Conservation (phyloP, 2,113 vertebrate genomes). For the Oryzias woworae region DNA sequence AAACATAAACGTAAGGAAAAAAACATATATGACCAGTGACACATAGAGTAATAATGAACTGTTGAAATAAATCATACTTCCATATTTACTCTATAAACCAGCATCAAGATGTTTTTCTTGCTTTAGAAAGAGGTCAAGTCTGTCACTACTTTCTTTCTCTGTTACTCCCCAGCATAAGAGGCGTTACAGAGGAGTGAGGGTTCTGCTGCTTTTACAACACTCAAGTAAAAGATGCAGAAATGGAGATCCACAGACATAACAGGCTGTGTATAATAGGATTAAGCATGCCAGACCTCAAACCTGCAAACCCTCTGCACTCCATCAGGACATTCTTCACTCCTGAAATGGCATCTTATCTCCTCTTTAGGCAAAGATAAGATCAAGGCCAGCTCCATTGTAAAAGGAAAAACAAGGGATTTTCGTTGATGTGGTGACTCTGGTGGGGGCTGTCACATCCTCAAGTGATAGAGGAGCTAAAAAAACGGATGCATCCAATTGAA, state of each 20-base stretch:
- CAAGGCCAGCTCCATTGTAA: conserved; percentile 1
- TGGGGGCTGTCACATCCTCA: conserved; percentile 3
- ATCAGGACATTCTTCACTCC: conserved; percentile 32
- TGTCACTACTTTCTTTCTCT: too few species aligned
- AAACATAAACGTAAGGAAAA: too few species aligned
- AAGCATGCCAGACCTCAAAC: background rate
- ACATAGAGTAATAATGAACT: too few species aligned
- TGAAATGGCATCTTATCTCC: conserved; percentile 29
- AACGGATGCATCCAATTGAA: background rate
- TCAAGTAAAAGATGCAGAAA: too few species aligned
- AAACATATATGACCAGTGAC: background rate
- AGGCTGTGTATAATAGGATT: conserved; percentile 10
- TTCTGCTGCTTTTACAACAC: too few species aligned
- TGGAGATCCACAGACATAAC: background rate
- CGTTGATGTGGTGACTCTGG: conserved; percentile 6
- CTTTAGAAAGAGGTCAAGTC: too few species aligned
- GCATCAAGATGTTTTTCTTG: too few species aligned
- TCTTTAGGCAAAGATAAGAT: conserved; percentile 42
- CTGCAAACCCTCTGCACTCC: conserved; percentile 24
- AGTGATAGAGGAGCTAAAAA: conserved; percentile 12
- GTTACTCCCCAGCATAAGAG: too few species aligned
- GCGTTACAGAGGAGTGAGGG: too few species aligned
- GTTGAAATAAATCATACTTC: too few species aligned
- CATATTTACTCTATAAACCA: too few species aligned
- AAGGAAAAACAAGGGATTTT: background rate